Conservation (phyloP, 2,113 vertebrate species). For the Hemibagrus wyckioides region DNA sequence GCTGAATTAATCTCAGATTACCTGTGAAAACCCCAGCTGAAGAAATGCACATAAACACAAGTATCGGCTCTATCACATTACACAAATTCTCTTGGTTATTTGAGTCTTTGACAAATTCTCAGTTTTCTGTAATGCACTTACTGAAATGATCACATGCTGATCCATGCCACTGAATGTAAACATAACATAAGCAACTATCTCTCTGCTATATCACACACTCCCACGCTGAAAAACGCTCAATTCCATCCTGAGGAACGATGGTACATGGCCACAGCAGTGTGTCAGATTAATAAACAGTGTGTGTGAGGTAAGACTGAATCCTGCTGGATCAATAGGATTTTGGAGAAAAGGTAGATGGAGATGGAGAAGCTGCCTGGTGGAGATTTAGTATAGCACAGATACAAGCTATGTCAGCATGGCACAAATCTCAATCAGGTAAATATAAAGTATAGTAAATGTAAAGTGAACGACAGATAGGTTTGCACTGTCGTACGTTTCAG, state of each 20-base stretch:
- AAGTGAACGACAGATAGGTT: background rate
- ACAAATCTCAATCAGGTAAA: background rate
- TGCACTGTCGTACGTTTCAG: background rate
- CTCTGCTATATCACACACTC: background rate
- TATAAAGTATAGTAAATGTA: background rate
- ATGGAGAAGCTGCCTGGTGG: background rate
- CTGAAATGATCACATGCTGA: background rate
- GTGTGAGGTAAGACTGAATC: slow-evolving; percentile 14
- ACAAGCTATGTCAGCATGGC: background rate
- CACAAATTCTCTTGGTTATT: background rate
- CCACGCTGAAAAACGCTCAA: background rate
- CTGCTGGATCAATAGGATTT: background rate
- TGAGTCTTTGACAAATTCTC: background rate
- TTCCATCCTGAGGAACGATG: background rate
- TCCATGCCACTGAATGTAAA: background rate
- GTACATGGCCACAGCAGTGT: background rate
- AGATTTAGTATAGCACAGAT: background rate
- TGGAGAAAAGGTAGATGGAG: background rate
- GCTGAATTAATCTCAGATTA: slow-evolving; percentile 26
- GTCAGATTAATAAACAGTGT: slow-evolving; percentile 1
- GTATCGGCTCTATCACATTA: background rate
- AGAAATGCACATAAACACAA: background rate
- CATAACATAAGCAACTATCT: background rate
- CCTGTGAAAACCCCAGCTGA: slow-evolving; percentile 18
- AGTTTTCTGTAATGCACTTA: background rate